These are phyloP conservation scores for Hemiprocne comata DNA, from an alignment of 2,113 vertebrate genomes.

Conservation along the genomic window DNA sequence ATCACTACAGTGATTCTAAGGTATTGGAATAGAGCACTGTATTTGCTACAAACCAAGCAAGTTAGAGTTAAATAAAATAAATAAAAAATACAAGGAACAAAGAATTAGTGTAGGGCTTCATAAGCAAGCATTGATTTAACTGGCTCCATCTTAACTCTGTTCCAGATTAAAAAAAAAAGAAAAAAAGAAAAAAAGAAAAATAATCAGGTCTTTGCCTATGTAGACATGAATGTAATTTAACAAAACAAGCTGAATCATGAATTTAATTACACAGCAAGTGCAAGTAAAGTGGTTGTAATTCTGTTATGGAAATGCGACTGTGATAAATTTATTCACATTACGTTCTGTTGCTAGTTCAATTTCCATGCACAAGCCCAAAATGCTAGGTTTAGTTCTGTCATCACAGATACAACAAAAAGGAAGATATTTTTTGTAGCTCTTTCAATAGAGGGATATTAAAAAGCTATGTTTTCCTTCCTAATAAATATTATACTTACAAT, in stretches of 20 bases:
- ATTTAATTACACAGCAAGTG: conserved; percentile 26
- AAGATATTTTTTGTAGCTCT: not conserved
- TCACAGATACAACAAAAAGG: not conserved
- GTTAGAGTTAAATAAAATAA: not conserved
- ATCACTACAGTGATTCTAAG: not conserved
- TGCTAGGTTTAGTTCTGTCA: not conserved
- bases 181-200: not conserved
- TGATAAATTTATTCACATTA: conserved; percentile 28
- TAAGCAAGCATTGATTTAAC: not conserved
- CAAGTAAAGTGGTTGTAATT: not conserved
- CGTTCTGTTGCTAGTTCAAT: conserved; percentile 37
- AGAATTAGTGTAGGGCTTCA: not conserved
- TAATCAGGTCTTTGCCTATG: not conserved
- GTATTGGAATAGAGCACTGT: not conserved
- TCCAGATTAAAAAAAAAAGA: not conserved
- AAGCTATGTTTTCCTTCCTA: not conserved
- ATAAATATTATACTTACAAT: not conserved
- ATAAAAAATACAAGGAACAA: not conserved
- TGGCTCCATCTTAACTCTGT: not conserved
- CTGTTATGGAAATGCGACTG: not conserved
- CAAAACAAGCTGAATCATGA: not conserved
- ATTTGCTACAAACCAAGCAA: not conserved
- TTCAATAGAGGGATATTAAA: not conserved
- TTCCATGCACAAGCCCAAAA: not conserved
- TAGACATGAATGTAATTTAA: conserved; percentile 11